phyloP scores from a whole-genome alignment of 23 tunicate genomes.

The Styela clava region DNA sequence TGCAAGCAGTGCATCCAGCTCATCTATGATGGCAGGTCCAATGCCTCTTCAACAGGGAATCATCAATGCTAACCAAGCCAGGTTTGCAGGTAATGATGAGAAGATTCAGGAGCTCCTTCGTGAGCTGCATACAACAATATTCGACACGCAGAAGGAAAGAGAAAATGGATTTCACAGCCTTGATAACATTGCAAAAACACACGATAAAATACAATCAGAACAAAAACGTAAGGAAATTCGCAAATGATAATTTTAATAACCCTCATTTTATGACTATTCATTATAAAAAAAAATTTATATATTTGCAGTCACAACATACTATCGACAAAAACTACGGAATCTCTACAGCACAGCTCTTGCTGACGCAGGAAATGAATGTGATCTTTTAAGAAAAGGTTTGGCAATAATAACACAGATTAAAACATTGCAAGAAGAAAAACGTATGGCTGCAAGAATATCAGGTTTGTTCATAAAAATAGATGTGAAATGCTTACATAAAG shows the following conservation, averaged over 20 bases:
- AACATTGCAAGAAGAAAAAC: constrained; percentile 65
- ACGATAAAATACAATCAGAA: constrained; percentile 71
- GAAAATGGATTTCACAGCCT: constrained; percentile 38
- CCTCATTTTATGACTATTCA: too few relatives aligned
- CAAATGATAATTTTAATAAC: too few relatives aligned
- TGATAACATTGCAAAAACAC: constrained; percentile 71
- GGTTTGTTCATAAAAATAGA: too few relatives aligned
- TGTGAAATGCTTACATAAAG: too few relatives aligned
- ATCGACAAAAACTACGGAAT: constrained; percentile 47
- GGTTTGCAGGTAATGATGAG: constrained; percentile 17
- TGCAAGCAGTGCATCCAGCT: not conserved
- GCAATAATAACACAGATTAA: constrained; percentile 61
- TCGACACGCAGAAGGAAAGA: constrained; percentile 43
- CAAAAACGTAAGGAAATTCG: constrained; percentile 27
- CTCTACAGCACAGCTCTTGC: constrained; percentile 61
- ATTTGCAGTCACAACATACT: constrained; percentile 43
- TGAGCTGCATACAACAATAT: constrained; percentile 40
- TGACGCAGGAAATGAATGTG: constrained; percentile 77
- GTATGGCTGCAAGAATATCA: constrained; percentile 49
- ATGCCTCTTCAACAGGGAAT: not conserved
- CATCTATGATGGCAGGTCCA: not conserved
- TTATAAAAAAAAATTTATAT: too few relatives aligned
- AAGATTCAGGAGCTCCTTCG: constrained; percentile 46
- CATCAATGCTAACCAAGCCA: not conserved
- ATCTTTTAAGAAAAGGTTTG: constrained; percentile 57